Evolutionary conservation across 2,888 invertebrate species (phyloP).

Genomic region (Calameuta filiformis): DNA sequence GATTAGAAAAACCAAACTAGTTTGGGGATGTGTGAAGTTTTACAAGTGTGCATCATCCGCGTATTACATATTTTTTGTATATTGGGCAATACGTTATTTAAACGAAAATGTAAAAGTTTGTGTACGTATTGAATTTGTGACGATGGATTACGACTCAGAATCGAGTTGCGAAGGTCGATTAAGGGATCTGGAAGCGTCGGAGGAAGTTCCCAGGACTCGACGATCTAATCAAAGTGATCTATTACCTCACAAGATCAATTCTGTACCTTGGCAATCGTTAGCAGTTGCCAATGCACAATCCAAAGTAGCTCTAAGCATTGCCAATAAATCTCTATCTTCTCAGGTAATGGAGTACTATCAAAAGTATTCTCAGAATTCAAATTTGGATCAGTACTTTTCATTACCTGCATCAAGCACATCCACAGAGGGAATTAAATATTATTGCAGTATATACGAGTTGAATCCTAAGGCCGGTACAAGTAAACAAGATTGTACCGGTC

Average conservation of each 20-base stretch:
- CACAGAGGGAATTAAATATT: conserved; percentile 43
- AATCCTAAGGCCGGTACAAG: conserved; percentile 33
- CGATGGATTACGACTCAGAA: conserved; percentile 59
- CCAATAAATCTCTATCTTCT: conserved; percentile 46
- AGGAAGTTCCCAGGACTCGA: conserved; percentile 20
- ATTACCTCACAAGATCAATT: conserved; percentile 10
- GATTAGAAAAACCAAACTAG: not conserved
- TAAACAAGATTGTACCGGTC: conserved; percentile 42
- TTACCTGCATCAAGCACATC: conserved; percentile 40
- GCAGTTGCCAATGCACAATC: conserved; percentile 17
- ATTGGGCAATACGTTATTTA: not conserved
- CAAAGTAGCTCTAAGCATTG: conserved; percentile 24
- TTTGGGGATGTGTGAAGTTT: not conserved
- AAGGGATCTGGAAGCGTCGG: conserved; percentile 39
- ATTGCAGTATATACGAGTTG: conserved; percentile 45
- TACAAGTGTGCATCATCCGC: not conserved
- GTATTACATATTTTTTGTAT: not conserved
- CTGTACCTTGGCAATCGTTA: conserved; percentile 28
- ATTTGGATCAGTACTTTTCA: conserved; percentile 76
- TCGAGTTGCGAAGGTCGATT: conserved; percentile 51
- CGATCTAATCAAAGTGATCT: not conserved
- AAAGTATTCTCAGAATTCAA: conserved; percentile 75
- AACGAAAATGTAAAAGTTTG: conserved; percentile 1
- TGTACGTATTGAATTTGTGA: conserved; percentile 9
- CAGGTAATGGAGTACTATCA: conserved; percentile 74